These are phyloP conservation scores for Hermetia illucens DNA, from an alignment of 1,140 invertebrate species.

Conservation along the genomic window DNA sequence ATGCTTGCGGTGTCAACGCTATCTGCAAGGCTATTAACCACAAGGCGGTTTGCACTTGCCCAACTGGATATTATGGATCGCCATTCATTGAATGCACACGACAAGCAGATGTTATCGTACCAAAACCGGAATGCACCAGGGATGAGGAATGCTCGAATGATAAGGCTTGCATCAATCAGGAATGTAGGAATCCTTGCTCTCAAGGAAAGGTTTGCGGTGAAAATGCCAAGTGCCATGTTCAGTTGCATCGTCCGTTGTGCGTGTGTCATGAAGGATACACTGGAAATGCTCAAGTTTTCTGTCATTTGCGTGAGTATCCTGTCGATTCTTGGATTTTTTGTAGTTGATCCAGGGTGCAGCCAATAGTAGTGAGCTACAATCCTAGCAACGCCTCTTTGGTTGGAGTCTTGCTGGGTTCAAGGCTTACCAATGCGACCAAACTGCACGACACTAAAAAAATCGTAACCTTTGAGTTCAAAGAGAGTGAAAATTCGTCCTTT, in stretches of 20 bases:
- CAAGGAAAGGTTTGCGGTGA: constrained; percentile 53
- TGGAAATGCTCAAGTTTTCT: constrained; percentile 58
- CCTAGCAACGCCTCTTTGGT: too few relatives aligned
- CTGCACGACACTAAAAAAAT: too few relatives aligned
- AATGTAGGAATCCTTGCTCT: constrained; percentile 63
- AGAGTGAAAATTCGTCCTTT: constrained; percentile 12
- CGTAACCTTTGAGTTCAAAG: too few relatives aligned
- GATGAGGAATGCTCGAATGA: constrained; percentile 73
- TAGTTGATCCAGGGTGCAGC: too few relatives aligned
- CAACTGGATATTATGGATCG: constrained; percentile 64
- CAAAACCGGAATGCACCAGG: constrained; percentile 59
- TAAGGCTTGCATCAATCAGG: constrained; percentile 65
- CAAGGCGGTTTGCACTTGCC: constrained; percentile 63
- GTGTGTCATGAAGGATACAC: constrained; percentile 69
- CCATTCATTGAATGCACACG: constrained; percentile 55
- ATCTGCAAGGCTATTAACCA: constrained; percentile 71
- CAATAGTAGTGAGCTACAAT: too few relatives aligned
- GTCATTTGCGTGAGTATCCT: constrained; percentile 10
- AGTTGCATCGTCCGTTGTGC: constrained; percentile 69
- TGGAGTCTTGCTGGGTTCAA: too few relatives aligned
- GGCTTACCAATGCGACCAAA: too few relatives aligned
- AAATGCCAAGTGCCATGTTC: constrained; percentile 68
- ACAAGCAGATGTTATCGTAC: constrained; percentile 31
- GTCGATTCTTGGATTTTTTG: constrained; percentile 1
- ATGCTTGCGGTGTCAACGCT: constrained; percentile 71